Conservation (phyloP, 2,888 invertebrate genomes). For the Idaea aversata region DNA sequence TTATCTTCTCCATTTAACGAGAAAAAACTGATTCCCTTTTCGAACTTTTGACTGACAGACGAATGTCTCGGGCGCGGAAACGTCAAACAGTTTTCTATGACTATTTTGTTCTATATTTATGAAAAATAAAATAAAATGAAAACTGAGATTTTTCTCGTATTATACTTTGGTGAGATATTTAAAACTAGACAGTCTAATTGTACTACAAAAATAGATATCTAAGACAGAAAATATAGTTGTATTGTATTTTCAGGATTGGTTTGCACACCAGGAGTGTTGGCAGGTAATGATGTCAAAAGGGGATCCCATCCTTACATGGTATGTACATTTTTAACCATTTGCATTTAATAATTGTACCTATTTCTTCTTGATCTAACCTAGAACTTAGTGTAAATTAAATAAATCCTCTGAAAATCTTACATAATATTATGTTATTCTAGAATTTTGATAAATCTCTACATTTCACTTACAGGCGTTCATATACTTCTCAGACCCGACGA, state of each 20-base stretch:
- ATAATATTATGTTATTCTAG: background rate
- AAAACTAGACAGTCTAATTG: background rate
- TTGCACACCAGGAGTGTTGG: constrained; percentile 41
- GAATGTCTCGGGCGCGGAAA: constrained; percentile 34
- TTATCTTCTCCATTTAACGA: constrained; percentile 13
- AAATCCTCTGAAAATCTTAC: too few relatives aligned
- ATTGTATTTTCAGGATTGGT: constrained; percentile 33
- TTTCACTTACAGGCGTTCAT: constrained; percentile 55
- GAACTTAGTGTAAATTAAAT: too few relatives aligned
- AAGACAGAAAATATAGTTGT: background rate
- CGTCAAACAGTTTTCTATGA: constrained; percentile 39
- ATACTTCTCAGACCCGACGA: constrained; percentile 60
- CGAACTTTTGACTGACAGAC: constrained; percentile 52
- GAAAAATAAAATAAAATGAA: constrained; percentile 50
- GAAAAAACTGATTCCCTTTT: constrained; percentile 59
- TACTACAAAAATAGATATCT: background rate
- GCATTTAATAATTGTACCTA: too few relatives aligned
- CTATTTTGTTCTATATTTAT: constrained; percentile 41
- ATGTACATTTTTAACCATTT: constrained; percentile 20
- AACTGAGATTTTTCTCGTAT: constrained; percentile 43
- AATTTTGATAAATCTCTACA: background rate
- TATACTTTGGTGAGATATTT: constrained; percentile 53
- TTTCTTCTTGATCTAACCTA: too few relatives aligned
- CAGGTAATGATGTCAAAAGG: constrained; percentile 52
- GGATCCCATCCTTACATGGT: constrained; percentile 63